These are phyloP conservation scores for Oreortyx pictus DNA, from an alignment of 2,797 vertebrate species.

Conservation along the genomic window DNA sequence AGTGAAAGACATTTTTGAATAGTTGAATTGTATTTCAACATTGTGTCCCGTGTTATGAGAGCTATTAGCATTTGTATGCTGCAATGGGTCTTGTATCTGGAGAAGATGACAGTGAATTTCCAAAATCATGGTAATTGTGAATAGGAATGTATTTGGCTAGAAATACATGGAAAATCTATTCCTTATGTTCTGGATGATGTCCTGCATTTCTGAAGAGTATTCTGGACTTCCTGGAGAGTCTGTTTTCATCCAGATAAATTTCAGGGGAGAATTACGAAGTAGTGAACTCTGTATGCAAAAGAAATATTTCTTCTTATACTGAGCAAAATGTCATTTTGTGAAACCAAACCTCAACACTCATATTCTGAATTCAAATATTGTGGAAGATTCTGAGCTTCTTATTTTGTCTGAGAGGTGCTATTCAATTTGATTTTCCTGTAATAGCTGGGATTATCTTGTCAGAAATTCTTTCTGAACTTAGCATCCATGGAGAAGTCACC, in stretches of 20 bases:
- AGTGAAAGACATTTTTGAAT: not conserved
- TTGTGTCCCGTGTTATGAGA: not conserved
- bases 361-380: not conserved
- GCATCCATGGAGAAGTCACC: not conserved
- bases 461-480: not conserved
- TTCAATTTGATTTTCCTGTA: conserved; percentile 12
- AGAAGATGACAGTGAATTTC: not conserved
- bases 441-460: not conserved
- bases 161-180: not conserved
- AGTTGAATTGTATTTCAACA: not conserved
- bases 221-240: not conserved
- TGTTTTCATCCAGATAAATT: not conserved
- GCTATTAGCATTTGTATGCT: not conserved
- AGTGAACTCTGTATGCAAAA: not conserved
- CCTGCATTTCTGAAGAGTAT: not conserved
- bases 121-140: not conserved
- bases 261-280: not conserved
- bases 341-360: not conserved
- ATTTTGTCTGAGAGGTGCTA: not conserved
- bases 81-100: not conserved
- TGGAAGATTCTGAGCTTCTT: not conserved
- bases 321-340: not conserved
- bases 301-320: not conserved
- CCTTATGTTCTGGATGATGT: not conserved
- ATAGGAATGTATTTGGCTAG: not conserved